A percentile compares a stretch with the other conserved stretches of the same genome.
Conservation (phyloP, 2,797 vertebrate species). For the Pelobates cultripes region DNA sequence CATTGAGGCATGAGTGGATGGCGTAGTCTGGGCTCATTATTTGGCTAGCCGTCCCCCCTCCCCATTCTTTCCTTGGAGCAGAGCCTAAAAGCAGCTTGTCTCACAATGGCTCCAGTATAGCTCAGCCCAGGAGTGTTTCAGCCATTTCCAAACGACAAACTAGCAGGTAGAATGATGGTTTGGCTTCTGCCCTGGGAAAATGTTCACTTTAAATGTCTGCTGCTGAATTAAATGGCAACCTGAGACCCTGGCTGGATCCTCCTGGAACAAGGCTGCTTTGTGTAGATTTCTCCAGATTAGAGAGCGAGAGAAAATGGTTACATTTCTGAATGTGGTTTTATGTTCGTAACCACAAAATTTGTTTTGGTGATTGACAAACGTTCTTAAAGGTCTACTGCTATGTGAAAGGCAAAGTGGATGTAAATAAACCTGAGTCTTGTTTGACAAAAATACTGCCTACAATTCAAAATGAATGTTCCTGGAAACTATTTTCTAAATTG, state of each 20-base stretch:
- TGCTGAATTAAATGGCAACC: constrained; percentile 66
- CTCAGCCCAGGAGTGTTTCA: constrained; percentile 50
- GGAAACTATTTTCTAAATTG: background rate
- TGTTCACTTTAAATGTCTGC: constrained; percentile 62
- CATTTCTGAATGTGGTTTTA: constrained; percentile 45
- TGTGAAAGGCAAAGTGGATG: constrained; percentile 5
- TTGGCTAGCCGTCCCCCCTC: constrained; percentile 39
- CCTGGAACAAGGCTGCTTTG: constrained; percentile 68
- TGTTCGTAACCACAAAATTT: constrained; percentile 23
- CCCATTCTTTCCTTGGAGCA: constrained; percentile 39
- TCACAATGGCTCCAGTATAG: constrained; percentile 65
- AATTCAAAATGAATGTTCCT: background rate
- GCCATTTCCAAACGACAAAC: constrained; percentile 55
- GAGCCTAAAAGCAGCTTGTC: constrained; percentile 45
- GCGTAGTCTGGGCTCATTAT: background rate
- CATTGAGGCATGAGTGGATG: background rate
- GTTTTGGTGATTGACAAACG: constrained; percentile 5
- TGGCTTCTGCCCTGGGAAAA: constrained; percentile 76
- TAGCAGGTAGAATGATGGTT: constrained; percentile 64
- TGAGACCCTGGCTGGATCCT: constrained; percentile 59
- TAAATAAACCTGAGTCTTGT: constrained; percentile 4
- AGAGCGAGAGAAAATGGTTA: constrained; percentile 51
- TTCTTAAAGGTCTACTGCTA: background rate
- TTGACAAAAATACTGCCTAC: background rate
- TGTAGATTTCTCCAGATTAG: constrained; percentile 61